Evolutionary conservation across 2,888 invertebrate genomes (phyloP), one percentile per base, ranked within the genome.

Genomic region (Cancer borealis): DNA sequence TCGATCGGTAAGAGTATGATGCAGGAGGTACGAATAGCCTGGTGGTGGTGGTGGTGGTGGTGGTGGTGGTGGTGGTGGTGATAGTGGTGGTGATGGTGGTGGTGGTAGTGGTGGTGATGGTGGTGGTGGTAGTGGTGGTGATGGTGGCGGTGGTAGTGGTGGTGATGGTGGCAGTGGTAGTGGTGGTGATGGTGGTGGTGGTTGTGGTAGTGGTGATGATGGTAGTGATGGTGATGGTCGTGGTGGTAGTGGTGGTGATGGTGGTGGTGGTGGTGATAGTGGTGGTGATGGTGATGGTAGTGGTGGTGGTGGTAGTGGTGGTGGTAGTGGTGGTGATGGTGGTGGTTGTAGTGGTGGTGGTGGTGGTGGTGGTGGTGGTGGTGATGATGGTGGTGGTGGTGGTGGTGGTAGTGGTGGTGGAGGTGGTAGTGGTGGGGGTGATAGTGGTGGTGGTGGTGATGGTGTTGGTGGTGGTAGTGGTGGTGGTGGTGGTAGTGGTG

Each of bases 1-100:
- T 91, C 91, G 91, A 91, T 91, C 91, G 46, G 91, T 17, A 46
- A 49, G 54, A 49, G 30, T 49, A 49, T 30, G 49, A 90, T 49
- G 90, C 47, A 60, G 54, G 49, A 39, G 90, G 39, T 30, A 46
- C 49, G 88, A 49, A 88, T 30, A 39, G 12, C 39, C 12, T 30
- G 46, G 47, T 88, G 88, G 39, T 12, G 89, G 47, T 10, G 49
- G 21, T 3, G 89, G 26, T 49, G 66, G 60, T 30, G 45, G 3
- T 39, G 26, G 39, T 91, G 39, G 66, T 30, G 14, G 45, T 73
- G 30, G 66, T 91, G 21, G 45, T 91, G 45, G 66, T 91, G 26
- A 21, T 90, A 54, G 54, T 8, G 54, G 54, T 90, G 90, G 54
- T 49, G 0, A 1, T 90, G 54, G 49, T 21, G 54, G 54, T 54